Evolutionary conservation across 1,140 invertebrate genomes (phyloP).

Genomic region (Conus betulinus): DNA sequence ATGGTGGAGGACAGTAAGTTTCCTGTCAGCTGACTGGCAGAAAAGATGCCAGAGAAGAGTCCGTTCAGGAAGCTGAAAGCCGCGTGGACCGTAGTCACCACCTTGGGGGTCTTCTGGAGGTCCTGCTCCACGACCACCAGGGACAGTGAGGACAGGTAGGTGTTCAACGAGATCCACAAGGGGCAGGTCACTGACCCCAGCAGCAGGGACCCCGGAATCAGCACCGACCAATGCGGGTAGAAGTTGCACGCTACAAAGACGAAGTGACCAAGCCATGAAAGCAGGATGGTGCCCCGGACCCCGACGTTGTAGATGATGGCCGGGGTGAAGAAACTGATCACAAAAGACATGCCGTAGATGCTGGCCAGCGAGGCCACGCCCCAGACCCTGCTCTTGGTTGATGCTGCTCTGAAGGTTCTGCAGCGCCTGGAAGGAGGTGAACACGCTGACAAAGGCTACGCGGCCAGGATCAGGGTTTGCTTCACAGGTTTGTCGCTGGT

Average conservation of each 20-base stretch:
- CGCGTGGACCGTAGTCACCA: constrained; percentile 34
- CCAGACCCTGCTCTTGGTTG: constrained; percentile 56
- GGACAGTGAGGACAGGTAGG: constrained; percentile 46
- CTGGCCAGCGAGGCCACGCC: constrained; percentile 52
- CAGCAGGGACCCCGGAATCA: constrained; percentile 56
- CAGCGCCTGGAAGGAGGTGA: constrained; percentile 58
- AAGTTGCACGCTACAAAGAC: constrained; percentile 74
- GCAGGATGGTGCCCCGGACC: constrained; percentile 55
- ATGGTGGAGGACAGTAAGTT: constrained; percentile 59
- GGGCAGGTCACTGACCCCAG: constrained; percentile 50
- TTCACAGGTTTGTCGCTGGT: constrained; percentile 26
- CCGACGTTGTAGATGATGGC: constrained; percentile 54
- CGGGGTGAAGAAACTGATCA: constrained; percentile 58
- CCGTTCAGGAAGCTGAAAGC: constrained; percentile 59
- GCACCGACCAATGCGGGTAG: constrained; percentile 54
- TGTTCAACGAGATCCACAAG: constrained; percentile 52
- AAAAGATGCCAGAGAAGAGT: constrained; percentile 59
- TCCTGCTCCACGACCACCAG: constrained; percentile 11
- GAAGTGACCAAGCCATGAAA: constrained; percentile 45
- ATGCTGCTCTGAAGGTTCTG: constrained; percentile 68
- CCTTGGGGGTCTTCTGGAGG: constrained; percentile 26
- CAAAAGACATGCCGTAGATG: constrained; percentile 52
- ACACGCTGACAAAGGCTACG: constrained; percentile 47
- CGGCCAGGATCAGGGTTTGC: constrained; percentile 48
- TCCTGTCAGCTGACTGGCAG: constrained; percentile 56